Percentiles rank a stretch among this genome's conserved stretches.
Evolutionary conservation across 2,113 vertebrate species (phyloP).

Genomic region (Oxyruncus cristatus): DNA sequence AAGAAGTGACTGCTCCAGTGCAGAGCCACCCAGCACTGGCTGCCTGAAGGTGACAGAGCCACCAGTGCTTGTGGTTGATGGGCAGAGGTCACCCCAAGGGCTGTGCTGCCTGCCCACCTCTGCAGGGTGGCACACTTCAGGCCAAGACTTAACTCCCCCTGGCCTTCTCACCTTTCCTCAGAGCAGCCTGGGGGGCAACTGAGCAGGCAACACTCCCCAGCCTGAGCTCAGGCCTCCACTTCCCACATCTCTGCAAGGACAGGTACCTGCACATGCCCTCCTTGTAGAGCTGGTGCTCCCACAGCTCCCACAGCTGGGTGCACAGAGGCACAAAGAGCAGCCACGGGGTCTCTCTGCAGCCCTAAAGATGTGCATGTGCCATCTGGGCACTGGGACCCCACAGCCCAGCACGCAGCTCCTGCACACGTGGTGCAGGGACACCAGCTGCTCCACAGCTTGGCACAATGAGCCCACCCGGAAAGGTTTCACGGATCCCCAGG

Average conservation of each 20-base stretch:
- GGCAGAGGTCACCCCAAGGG: not conserved
- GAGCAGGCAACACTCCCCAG: not conserved
- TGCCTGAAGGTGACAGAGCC: not conserved
- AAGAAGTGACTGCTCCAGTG: accelerated
- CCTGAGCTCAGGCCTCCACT: not conserved
- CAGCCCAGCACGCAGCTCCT: accelerated
- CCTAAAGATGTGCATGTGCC: not conserved
- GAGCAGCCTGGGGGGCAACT: not conserved
- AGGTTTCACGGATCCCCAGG: not conserved
- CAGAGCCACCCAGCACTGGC: not conserved
- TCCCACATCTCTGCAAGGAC: not conserved
- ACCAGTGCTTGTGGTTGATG: not conserved
- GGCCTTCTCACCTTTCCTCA: not conserved
- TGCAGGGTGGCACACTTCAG: not conserved
- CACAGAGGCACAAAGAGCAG: not conserved
- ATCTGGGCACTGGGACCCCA: not conserved
- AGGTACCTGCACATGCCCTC: not conserved
- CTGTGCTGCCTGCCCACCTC: not conserved
- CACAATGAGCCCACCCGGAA: not conserved
- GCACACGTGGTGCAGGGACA: accelerated
- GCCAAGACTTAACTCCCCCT: not conserved
- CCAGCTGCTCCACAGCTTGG: not conserved
- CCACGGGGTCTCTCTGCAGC: not conserved
- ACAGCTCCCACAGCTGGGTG: not conserved
- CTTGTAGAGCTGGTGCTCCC: not conserved